A percentile compares a stretch with the other conserved stretches of the same genome.
Evolutionary conservation across 2,888 invertebrate genomes (phyloP).

Genomic region (Steinernema scapterisci): DNA sequence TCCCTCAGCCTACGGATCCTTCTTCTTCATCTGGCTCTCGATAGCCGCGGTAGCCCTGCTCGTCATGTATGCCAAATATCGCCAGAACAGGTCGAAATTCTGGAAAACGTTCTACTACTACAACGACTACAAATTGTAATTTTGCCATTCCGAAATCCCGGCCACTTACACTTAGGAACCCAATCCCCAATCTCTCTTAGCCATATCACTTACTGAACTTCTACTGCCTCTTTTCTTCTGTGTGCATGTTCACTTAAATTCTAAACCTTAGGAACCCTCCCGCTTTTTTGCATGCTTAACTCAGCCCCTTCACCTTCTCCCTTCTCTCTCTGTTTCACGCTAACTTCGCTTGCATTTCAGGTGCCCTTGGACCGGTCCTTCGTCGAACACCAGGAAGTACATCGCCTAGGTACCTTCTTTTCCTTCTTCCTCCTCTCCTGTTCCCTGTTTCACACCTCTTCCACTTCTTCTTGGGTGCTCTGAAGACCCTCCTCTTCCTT

Average conservation of each 20-base stretch:
- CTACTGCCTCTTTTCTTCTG: background rate
- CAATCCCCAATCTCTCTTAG: background rate
- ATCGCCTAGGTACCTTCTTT: slow-evolving; percentile 17
- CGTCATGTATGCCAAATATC: slow-evolving; percentile 62
- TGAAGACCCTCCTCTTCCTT: background rate
- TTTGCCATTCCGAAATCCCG: too few relatives aligned
- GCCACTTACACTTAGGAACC: too few relatives aligned
- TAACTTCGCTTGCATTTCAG: slow-evolving; percentile 31
- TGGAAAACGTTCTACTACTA: slow-evolving; percentile 67
- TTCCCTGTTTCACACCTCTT: background rate
- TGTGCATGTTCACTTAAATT: too few relatives aligned
- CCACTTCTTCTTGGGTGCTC: background rate
- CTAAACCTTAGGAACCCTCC: slow-evolving; percentile 6
- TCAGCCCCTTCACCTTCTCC: background rate
- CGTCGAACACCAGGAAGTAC: background rate
- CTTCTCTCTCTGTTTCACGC: background rate
- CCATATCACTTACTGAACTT: background rate
- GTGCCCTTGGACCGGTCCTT: slow-evolving; percentile 27
- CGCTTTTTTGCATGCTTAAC: slow-evolving; percentile 26
- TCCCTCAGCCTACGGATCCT: slow-evolving; percentile 33
- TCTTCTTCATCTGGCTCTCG: slow-evolving; percentile 46
- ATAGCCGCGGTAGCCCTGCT: slow-evolving; percentile 51
- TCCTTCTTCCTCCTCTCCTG: background rate
- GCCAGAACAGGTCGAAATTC: slow-evolving; percentile 62
- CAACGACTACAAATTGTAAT: slow-evolving; percentile 65